Base-by-base conservation (phyloP, 1,140 invertebrate genomes). In the Aradophagus sp. region DNA sequence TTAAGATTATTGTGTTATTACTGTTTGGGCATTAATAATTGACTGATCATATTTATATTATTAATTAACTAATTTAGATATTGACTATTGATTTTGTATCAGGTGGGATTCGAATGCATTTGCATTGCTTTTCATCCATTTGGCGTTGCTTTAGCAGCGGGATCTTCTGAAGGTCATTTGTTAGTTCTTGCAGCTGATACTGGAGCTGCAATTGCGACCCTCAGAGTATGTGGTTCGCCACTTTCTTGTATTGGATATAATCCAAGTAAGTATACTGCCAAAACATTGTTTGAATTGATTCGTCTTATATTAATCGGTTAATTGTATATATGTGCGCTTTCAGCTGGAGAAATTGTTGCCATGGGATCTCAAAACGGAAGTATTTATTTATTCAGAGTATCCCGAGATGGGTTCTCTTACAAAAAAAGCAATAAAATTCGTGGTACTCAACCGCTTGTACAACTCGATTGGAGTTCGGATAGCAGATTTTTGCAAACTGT, bases 381-480 rank as follows among this genome's bases (percentile, higher is more conserved):
- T 75, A 89, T 96, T 27, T 95, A 95, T 77, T 83, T 95, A 16
- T 95, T 94, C 82, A 87, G 92, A 59, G 93, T 94, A 1, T 93
- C 92, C 0, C 88, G 93, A 48, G 93, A 95, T 79, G 94, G 94
- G 7, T 94, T 93, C 78, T 93, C 92, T 0, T 95, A 95, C 80
- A 95, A 95, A 74, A 94, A 95, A 76, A 91, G 91, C 5, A 94
- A 94, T 76, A 95, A 95, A 83, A 94, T 95, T 48, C 87, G 92
- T 14, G 94, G 94, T 5, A 89, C 90, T 0, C 93, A 95, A 74
- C 92, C 93, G 0, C 84, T 96, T 0, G 90, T 92, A 1, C 92
- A 94, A 73, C 81, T 98, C 15, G 96, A 98, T 79, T 98, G 95
- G 95, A 97, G 95, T 75, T 90, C 91, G 16, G 95, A 97, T 79